Base-by-base conservation (phyloP, 2,113 vertebrate genomes). In the Chloebia gouldiae region DNA sequence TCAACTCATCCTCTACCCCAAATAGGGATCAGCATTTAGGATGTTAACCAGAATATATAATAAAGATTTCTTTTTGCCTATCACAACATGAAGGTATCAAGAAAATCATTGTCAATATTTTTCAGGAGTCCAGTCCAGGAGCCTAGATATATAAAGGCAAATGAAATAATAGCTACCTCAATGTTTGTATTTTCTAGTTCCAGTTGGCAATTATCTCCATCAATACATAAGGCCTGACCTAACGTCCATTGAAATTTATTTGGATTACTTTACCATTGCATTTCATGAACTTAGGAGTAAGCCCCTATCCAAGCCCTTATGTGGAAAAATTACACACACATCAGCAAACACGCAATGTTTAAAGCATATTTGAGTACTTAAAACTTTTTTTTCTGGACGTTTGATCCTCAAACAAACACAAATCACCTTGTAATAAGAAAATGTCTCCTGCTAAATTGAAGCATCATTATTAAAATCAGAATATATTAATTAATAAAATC, bases 231-330 rank as follows among this genome's bases (percentile, higher is more conserved):
- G 20, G 40, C 25, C 57, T 61, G 39, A 63, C 6, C 20, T 39
- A 49, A 59, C 0, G 2, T 40, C 24, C 47, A 51, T 11, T 60
- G 44, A 72, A 87, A 79, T 47, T 11, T 2, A 2, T 21, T 12
- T 44, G 11, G 60, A 35, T 64, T 72, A 65, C 47, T 75, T 75
- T 79, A 22, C 18, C 11, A 27, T 44, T 79, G 51, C 50, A 13
- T 71, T 78, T n/a, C 9, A 44, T 19, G 17, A n/a, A 56, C 9
- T 64, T 76, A 25, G 13, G 5, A 65, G 7, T 13, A 93, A 86
- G n/a, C 1, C 8, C 42, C 14, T 68, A 15, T 7, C 6, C 13
- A 78, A 27, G 13, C 2, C 12, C 22, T 6, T 22, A 19, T 0
- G 0, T 14, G 10, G 45, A 87, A 68, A 79, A 51, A n/a, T 37